Evolutionary conservation across 2,113 vertebrate genomes (phyloP).

Genomic region (Diadophis punctatus): DNA sequence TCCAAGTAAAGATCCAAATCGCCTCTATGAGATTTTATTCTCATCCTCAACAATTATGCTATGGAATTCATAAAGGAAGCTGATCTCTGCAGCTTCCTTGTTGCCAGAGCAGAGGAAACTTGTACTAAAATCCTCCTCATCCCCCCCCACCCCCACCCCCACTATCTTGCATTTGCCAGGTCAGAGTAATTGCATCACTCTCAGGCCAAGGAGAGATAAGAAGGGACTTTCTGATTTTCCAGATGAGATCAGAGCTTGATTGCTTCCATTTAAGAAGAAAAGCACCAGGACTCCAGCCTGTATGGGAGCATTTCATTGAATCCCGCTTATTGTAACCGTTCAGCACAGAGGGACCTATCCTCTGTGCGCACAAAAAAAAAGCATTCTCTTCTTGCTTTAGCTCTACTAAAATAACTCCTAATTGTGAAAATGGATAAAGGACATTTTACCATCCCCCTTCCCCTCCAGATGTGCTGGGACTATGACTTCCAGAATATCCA

Average conservation of each 20-base stretch:
- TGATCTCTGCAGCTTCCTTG: background rate
- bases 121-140: background rate
- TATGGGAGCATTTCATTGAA: background rate
- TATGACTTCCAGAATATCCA: background rate
- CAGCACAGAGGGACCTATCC: background rate
- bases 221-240: conserved; percentile 17
- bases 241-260: background rate
- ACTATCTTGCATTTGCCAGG: background rate
- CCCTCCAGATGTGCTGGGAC: background rate
- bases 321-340: background rate
- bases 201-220: background rate
- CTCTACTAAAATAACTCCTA: background rate
- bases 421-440: background rate
- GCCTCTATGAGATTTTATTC: no score
- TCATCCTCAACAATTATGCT: no score
- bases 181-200: background rate
- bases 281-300: background rate
- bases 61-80: background rate
- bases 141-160: no score
- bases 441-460: background rate
- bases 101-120: background rate
- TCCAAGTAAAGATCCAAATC: no score
- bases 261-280: background rate
- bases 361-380: background rate
- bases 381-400: background rate